Evolutionary conservation across 2,888 invertebrate species (phyloP), one percentile per base, ranked within the genome.

Genomic region (Oligia fasciuncula): DNA sequence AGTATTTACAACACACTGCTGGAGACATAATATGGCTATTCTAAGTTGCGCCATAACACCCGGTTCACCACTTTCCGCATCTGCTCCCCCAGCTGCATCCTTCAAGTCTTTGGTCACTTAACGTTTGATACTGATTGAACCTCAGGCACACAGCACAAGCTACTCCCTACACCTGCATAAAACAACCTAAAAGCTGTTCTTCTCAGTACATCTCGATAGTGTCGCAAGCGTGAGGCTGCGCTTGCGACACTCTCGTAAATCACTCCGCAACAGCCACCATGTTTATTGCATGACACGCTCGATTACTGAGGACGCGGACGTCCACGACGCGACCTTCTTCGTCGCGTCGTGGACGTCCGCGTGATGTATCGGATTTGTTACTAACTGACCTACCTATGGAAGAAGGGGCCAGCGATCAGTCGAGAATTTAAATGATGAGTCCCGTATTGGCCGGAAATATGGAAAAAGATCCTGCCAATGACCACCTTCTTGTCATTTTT

Each of bases 221-320:
- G 70, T 75, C 23, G 81, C 76, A 73, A 83, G 74, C 65, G 74
- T 74, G 79, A 63, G 79, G 79, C 81, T 82, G 84, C 77, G 81
- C 77, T 84, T 88, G 79, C 85, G 79, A 74, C 83, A 86, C 83
- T 77, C 81, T 81, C 79, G 79, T 90, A 88, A 89, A 90, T 90
- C 90, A 87, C 80, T 80, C 57, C 57, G 60, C 77, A 80, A 83
- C 84, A 75, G 80, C 77, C 70, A 71, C 84, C 79, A 80, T 88
- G 86, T 88, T 80, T 87, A 86, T 88, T 86, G 79, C 81, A 83
- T 82, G 83, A 81, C 77, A 62, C 75, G 43, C 43, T 66, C 72
- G 79, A 80, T 84, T 76, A 74, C 72, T 78, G 54, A 78, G 67
- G 77, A n/a, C n/a, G n/a, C n/a, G n/a, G n/a, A n/a, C n/a, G n/a